A percentile compares a stretch with the other conserved stretches of the same genome.
These are phyloP conservation scores for Tenthredo livida DNA, from an alignment of 2,888 invertebrate species.

Conservation along the genomic window DNA sequence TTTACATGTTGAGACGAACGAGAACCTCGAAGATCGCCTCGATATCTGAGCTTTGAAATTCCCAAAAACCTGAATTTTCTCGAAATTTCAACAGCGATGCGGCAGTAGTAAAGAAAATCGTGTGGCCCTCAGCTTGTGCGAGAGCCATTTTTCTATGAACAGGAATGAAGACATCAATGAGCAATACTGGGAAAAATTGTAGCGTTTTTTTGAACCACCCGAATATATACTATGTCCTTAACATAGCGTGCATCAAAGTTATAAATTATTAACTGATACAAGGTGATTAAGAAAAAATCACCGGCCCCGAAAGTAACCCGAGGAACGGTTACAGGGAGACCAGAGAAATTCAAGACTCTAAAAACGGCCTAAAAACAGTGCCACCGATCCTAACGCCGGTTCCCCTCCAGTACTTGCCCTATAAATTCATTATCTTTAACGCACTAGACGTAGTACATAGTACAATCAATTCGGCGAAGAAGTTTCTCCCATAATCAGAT, in stretches of 20 bases:
- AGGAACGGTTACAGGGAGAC: conserved; percentile 41
- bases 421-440: neutral
- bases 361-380: neutral
- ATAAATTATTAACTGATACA: conserved; percentile 15
- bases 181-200: too few species aligned
- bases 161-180: too few species aligned
- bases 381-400: neutral
- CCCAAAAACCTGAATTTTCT: too few species aligned
- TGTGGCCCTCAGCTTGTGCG: too few species aligned
- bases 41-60: too few species aligned
- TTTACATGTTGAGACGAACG: too few species aligned
- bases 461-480: neutral
- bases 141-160: too few species aligned
- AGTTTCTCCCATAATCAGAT: too few species aligned
- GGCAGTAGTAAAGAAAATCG: too few species aligned
- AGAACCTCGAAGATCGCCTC: too few species aligned
- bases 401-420: neutral
- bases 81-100: too few species aligned
- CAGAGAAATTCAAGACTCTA: conserved; percentile 28
- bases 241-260: conserved; percentile 4
- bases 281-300: conserved; percentile 27
- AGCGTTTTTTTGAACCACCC: too few species aligned
- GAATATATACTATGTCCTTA: neutral
- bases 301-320: conserved; percentile 16
- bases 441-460: neutral